phyloP scores from a whole-genome alignment of 2,888 invertebrate genomes.

The Epirrita christyi region DNA sequence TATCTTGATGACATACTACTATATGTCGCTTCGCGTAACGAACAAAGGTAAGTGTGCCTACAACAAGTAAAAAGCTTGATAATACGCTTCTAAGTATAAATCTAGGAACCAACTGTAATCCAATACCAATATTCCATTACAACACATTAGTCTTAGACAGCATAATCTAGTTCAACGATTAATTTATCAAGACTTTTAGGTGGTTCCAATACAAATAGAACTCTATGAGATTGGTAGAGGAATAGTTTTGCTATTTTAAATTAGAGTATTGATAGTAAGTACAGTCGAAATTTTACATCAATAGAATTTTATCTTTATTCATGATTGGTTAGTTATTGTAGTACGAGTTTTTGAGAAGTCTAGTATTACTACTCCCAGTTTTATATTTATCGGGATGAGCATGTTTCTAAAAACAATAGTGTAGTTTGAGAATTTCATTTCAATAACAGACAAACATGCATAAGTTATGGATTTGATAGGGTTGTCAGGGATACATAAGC shows the following conservation, averaged over 20 bases:
- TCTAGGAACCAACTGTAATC: constrained; percentile 42
- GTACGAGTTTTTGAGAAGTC: constrained; percentile 52
- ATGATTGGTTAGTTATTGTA: constrained; percentile 67
- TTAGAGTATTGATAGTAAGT: constrained; percentile 48
- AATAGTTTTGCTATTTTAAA: constrained; percentile 56
- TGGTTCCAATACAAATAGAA: constrained; percentile 47
- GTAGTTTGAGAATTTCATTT: constrained; percentile 63
- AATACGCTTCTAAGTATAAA: constrained; percentile 57
- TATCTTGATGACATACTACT: constrained; percentile 58
- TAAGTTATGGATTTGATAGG: constrained; percentile 37
- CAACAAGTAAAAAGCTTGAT: constrained; percentile 45
- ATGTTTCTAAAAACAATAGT: constrained; percentile 66
- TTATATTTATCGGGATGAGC: constrained; percentile 75
- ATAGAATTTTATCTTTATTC: constrained; percentile 63
- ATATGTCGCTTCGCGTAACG: constrained; percentile 55
- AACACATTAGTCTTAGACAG: constrained; percentile 70
- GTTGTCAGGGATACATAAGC: constrained; percentile 51
- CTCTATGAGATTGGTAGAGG: constrained; percentile 60
- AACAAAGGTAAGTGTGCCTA: constrained; percentile 70
- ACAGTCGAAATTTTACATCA: constrained; percentile 50
- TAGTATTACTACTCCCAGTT: constrained; percentile 66
- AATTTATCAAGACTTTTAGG: constrained; percentile 53
- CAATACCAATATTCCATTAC: constrained; percentile 78
- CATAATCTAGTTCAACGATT: constrained; percentile 42
- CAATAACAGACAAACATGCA: constrained; percentile 49